Evolutionary conservation across 2,797 vertebrate species (phyloP).

Genomic region (Coluber constrictor): DNA sequence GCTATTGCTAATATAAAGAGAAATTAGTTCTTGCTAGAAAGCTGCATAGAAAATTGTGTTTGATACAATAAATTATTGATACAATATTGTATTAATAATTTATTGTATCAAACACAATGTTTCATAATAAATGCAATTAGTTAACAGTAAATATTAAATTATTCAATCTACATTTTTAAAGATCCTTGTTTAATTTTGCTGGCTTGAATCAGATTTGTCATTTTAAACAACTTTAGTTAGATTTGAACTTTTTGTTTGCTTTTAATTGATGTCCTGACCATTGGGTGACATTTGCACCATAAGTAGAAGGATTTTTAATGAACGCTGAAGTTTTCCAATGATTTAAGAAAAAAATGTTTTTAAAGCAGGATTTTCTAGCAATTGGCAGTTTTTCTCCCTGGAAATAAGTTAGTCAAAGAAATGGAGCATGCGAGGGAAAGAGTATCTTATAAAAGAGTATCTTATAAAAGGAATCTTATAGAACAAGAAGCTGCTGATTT

Average conservation of each 20-base stretch:
- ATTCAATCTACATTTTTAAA: background rate
- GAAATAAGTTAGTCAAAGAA: conserved; percentile 28
- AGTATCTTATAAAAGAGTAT: background rate
- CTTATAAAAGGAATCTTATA: background rate
- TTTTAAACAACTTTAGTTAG: background rate
- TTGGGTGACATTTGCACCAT: background rate
- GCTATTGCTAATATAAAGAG: background rate
- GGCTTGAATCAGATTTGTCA: background rate
- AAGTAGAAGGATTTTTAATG: background rate
- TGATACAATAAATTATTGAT: background rate
- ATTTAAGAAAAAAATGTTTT: background rate
- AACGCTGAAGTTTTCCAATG: conserved; percentile 1
- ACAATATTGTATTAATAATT: background rate
- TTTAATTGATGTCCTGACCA: background rate
- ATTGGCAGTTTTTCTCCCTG: conserved; percentile 16
- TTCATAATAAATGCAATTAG: background rate
- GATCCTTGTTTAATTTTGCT: background rate
- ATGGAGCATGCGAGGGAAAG: background rate
- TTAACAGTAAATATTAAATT: background rate
- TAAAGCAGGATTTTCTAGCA: background rate
- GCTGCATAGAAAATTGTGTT: background rate
- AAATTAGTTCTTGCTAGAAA: background rate
- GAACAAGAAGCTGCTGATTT: background rate
- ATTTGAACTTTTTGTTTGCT: background rate
- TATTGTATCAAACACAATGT: background rate